Evolutionary conservation across 2,888 invertebrate genomes (phyloP), one percentile per base, ranked within the genome.

Genomic region (Cataglyphis altisquamis): DNA sequence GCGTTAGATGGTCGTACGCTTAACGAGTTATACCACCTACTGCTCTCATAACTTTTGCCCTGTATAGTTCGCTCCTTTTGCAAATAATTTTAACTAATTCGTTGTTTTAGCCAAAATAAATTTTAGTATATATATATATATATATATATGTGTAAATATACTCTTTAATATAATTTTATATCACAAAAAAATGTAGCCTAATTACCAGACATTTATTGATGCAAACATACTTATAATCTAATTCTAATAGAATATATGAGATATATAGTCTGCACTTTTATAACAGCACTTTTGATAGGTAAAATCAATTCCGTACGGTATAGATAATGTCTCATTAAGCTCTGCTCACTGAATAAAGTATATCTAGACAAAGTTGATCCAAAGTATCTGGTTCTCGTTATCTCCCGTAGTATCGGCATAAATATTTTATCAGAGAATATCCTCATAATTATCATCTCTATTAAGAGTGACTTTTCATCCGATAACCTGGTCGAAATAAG

Each of bases 371-470:
- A 78, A 70, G 70, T 60, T 72, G 70, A 70, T 62, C 36, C 72
- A 81, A 83, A 84, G 85, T 87, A 85, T 68, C 72, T 74, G 83
- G 57, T 32, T 67, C 48, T 78, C 64, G 82, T 88, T 86, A 84
- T 84, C 70, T n/a, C 39, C 25, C 60, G 45, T 2, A 55, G 64
- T 32, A 80, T 60, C 60, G 82, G 55, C 82, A 73, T 75, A 73
- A 86, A 84, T 87, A 87, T 88, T 88, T 81, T 57, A 55, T 68
- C 67, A 72, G 72, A 72, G 72, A 60, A 86, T 83, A 86, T 82
- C 75, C 74, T 83, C 66, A 87, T 89, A 89, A 89, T 89, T 89
- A 86, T 72, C 52, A 72, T 57, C 82, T 77, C 48, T 84, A 89
- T 89, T 89, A 89, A 87, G 78, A 72, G 67, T 82, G 64, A 87